Conservation (phyloP, 2,113 vertebrate genomes). For the Macrotus californicus region DNA sequence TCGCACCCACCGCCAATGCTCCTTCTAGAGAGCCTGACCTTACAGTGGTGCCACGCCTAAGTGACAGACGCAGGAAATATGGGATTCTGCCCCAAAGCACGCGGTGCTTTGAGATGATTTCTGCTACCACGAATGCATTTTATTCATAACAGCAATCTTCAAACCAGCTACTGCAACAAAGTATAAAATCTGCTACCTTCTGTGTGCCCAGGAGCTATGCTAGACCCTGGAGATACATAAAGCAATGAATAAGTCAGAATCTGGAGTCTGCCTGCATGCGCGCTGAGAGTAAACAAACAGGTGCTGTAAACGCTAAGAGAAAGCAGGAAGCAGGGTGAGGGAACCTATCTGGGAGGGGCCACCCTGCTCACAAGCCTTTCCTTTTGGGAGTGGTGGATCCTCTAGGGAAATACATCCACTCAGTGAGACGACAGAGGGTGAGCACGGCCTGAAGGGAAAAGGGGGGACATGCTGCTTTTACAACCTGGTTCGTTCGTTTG, state of each 20-base stretch:
- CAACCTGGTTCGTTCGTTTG: neutral
- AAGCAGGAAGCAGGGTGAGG: neutral
- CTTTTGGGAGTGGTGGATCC: neutral
- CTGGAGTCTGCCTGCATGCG: neutral
- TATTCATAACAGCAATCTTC: slow-evolving; percentile 16
- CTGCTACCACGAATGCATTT: neutral
- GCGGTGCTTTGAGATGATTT: neutral
- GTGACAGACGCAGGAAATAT: accelerated
- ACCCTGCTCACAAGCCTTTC: neutral
- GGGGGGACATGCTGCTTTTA: neutral
- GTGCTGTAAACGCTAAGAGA: neutral
- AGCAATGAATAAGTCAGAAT: neutral
- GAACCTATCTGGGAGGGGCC: accelerated
- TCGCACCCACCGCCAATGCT: neutral
- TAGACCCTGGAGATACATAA: neutral
- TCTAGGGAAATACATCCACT: neutral
- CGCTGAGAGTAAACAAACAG: neutral
- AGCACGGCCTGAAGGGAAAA: neutral
- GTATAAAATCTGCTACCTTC: slow-evolving; percentile 18
- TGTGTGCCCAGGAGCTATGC: neutral
- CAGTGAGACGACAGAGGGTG: neutral
- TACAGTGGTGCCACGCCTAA: neutral
- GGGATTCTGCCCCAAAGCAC: neutral
- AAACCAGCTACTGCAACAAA: neutral
- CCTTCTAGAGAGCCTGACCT: neutral